These are phyloP conservation scores for Drosophila aldrichi DNA, from an alignment of 2,888 invertebrate species.

Conservation along the genomic window DNA sequence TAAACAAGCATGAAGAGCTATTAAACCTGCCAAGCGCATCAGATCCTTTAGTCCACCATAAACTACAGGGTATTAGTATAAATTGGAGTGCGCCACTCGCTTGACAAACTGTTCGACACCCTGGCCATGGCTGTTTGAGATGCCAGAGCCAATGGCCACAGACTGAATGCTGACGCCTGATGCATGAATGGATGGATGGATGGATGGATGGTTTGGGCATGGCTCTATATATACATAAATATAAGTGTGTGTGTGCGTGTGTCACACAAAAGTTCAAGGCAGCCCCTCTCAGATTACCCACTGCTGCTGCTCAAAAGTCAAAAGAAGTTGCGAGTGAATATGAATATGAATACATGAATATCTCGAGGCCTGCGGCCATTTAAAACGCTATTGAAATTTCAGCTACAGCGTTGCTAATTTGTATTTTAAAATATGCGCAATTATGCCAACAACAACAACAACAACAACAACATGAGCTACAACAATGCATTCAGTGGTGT, in stretches of 20 bases:
- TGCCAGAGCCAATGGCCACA: slow-evolving; percentile 67
- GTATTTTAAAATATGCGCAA: slow-evolving; percentile 82
- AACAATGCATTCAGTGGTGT: slow-evolving; percentile 73
- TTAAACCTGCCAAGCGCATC: not conserved
- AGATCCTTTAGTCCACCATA: not conserved
- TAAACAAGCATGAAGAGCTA: not conserved
- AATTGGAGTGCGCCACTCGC: slow-evolving; percentile 38
- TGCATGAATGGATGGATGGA: slow-evolving; percentile 50
- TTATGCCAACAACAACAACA: slow-evolving; percentile 58
- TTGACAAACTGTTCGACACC: slow-evolving; percentile 68
- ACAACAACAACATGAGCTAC: slow-evolving; percentile 20
- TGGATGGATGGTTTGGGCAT: slow-evolving; percentile 22
- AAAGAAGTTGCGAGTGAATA: slow-evolving; percentile 48
- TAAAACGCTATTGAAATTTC: slow-evolving; percentile 77
- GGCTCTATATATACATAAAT: slow-evolving; percentile 9
- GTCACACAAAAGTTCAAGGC: slow-evolving; percentile 51
- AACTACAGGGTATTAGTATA: slow-evolving; percentile 30
- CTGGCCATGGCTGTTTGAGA: too few species aligned
- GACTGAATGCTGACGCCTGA: slow-evolving; percentile 65
- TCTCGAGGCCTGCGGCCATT: slow-evolving; percentile 59
- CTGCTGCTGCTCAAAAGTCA: slow-evolving; percentile 51
- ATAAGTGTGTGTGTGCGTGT: not conserved
- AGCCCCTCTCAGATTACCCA: slow-evolving; percentile 45
- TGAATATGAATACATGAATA: slow-evolving; percentile 24
- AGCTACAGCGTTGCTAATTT: slow-evolving; percentile 82